Evolutionary conservation across 2,113 vertebrate genomes (phyloP), one percentile per base, ranked within the genome.

Genomic region (Hypomesus transpacificus): DNA sequence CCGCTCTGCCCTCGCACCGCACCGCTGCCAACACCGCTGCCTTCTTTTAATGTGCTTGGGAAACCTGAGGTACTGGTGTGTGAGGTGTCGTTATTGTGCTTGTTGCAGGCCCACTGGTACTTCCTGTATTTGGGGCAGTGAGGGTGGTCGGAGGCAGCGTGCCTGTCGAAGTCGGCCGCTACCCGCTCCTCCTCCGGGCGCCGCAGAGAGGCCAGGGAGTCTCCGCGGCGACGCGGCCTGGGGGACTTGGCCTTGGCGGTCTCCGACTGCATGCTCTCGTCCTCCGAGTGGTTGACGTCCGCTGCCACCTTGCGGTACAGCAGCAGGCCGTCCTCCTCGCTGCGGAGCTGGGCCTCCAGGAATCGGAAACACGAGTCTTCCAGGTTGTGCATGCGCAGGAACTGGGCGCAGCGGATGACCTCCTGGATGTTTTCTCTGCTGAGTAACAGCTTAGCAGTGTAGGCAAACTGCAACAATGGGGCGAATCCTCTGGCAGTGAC

Each of bases 281-380:
- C 95, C 26, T 96, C 94, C 0, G 93, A 93, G 88, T 92, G 92
- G 68, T 88, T 93, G 51, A 84, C 91, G 84, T 81, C 84, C 1
- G 91, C 68, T 1, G 90, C 89, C 76, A 91, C 95, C 88, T 96
- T 97, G 50, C 92, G 93, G 91, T 94, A 94, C 79, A 95, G 92
- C 69, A 94, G 92, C 78, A 96, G 83, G 77, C 94, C 91, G 80
- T 97, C 96, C 75, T 98, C 95, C 0, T 96, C 94, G 71, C 93
- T 96, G 81, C 95, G 93, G 79, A 99, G 93, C 66, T 99, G 96
- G 0, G 95, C 95, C 88, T 99, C 96, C 85, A 99, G 94, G 87
- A 99, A 99, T 84, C 96, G 95, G 92, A 99, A 99, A 93, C 97
- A 98, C 57, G 97, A 99, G 88, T 99, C 97, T 91, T 99, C 97